Evolutionary conservation across 2,888 invertebrate species (phyloP), one percentile per base, ranked within the genome.

Genomic region (Lasioglossum calceatum): DNA sequence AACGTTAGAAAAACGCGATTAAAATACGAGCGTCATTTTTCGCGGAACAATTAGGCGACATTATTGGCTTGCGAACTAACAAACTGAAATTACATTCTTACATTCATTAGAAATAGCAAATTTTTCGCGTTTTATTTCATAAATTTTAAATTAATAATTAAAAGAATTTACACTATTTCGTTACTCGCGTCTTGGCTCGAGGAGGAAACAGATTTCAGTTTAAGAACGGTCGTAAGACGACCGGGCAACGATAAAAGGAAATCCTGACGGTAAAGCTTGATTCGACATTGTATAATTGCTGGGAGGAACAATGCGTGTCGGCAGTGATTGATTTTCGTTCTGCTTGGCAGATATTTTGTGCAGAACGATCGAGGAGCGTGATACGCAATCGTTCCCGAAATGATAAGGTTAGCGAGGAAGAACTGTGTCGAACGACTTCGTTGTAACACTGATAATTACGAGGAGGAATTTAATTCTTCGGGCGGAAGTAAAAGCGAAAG

Each of bases 401-500:
- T 36, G 42, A 74, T 54, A 14, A 19, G 23, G 14, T 32, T 0
- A 5, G 1, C 36, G 19, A 64, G 10, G 10, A 36, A 58, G 54
- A 32, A 78, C 71, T 47, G 16, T 50, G 39, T 44, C 47, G 32
- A 32, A 58, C 14, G 64, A 32, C 36, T 50, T 23, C 8, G 42
- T 36, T 12, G 44, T 32, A 23, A 75, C 39, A 54, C 19, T 19
- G 44, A 32, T 47, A 23, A 70, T 67, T 27, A 23, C 61, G 36
- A 79, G 73, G 78, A 70, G 27, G 74, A 44, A 81, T 58, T 76
- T 82, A 50, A 44, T 82, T 61, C n/a, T 67, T 79, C 19, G 61
- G 0, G 27, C 36, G 73, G 74, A 87, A 85, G 81, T 81, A 86
- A 85, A 86, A 87, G 76, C 83, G 87, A 83, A 85, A 77, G 79